Evolutionary conservation across 2,797 vertebrate genomes (phyloP).

Genomic region (Martes flavigula): DNA sequence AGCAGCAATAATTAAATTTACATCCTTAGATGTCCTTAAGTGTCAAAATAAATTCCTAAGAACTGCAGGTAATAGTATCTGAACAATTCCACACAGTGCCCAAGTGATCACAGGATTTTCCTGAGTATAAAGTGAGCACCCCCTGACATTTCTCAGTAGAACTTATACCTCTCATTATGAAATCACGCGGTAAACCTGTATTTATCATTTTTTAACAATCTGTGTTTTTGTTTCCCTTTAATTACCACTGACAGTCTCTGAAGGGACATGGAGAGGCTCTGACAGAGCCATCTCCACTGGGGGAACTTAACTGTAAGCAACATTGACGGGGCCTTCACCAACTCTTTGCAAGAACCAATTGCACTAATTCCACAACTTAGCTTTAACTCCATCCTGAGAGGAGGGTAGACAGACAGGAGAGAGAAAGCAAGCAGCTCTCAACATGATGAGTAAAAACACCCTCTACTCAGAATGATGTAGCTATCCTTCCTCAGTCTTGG

Average conservation of each 20-base stretch:
- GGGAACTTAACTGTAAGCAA: constrained; percentile 45
- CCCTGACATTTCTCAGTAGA: background rate
- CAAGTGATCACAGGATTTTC: constrained; percentile 8
- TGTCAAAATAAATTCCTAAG: constrained; percentile 61
- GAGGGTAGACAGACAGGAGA: background rate
- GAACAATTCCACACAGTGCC: background rate
- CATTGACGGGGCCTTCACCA: background rate
- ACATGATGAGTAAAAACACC: background rate
- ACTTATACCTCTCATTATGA: background rate
- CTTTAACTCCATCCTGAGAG: background rate
- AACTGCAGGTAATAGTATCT: background rate
- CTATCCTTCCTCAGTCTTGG: background rate
- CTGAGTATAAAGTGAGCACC: background rate
- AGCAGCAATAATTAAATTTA: constrained; percentile 53
- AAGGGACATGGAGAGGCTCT: background rate
- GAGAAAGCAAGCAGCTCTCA: background rate
- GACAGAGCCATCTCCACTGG: background rate
- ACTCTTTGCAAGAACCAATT: constrained; percentile 23
- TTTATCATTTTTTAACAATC: constrained; percentile 38
- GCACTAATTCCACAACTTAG: background rate
- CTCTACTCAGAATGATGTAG: rapidly evolving
- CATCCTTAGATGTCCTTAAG: constrained; percentile 31
- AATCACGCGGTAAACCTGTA: constrained; percentile 41
- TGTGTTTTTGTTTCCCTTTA: constrained; percentile 51
- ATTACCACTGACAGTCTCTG: constrained; percentile 34